phyloP scores from a whole-genome alignment of 2,797 vertebrate species.

The Spea hammondii region DNA sequence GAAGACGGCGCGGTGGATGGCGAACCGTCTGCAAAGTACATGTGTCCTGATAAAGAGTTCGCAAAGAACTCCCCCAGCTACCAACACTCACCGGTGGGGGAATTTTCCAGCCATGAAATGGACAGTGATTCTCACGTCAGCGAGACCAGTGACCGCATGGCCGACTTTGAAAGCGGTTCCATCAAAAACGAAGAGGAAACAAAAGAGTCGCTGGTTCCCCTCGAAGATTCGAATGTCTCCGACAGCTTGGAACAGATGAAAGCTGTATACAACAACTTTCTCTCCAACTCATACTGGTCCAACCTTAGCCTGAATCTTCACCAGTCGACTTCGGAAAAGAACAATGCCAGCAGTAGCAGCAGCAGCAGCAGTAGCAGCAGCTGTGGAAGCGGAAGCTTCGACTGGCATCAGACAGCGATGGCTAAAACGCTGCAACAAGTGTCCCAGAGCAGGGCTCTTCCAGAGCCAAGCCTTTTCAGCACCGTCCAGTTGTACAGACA shows the following conservation, averaged over 20 bases:
- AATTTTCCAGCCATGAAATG: conserved; percentile 95
- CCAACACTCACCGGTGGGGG: conserved; percentile 88
- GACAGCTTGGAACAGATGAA: conserved; percentile 99
- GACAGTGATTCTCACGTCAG: conserved; percentile 98
- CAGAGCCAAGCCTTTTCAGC: conserved; percentile 94
- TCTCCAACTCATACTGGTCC: conserved; percentile 98
- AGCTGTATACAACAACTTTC: conserved; percentile 96
- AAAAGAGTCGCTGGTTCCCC: conserved; percentile 77
- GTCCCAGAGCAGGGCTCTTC: conserved; percentile 82
- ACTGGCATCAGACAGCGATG: conserved; percentile 98
- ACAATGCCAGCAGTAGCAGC: conserved; percentile 88
- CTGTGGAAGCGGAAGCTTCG: conserved; percentile 91
- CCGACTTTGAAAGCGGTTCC: conserved; percentile 91
- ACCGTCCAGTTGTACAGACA: conserved; percentile 97
- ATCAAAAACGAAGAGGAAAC: conserved; percentile 92
- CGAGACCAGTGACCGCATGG: conserved; percentile 95
- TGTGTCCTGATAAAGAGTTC: conserved; percentile 88
- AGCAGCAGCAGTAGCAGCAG: conserved; percentile 95
- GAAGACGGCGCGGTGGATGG: conserved; percentile 84
- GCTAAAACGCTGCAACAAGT: conserved; percentile 95
- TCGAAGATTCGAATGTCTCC: conserved; percentile 81
- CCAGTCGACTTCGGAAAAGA: conserved; percentile 83
- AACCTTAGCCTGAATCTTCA: conserved; percentile 89
- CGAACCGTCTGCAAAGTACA: conserved; percentile 85
- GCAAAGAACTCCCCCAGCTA: conserved; percentile 81